A percentile compares a stretch with the other conserved stretches of the same genome.
Evolutionary conservation across 2,888 invertebrate species (phyloP).

Genomic region (Willowsia nigromaculata): DNA sequence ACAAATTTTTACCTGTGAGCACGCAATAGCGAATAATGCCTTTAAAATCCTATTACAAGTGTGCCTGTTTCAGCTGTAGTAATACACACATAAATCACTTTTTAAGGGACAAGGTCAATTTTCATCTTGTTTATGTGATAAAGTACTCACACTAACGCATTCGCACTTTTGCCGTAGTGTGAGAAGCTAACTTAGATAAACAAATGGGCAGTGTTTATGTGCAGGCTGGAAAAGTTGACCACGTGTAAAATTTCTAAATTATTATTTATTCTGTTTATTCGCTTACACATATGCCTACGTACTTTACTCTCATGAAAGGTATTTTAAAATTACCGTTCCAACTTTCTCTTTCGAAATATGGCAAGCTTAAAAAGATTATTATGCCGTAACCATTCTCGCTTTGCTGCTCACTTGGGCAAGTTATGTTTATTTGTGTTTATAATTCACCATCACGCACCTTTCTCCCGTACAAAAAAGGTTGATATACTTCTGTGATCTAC

Average conservation of each 20-base stretch:
- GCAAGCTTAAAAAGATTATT: not conserved
- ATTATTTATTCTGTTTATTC: not conserved
- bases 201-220: not conserved
- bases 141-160: not conserved
- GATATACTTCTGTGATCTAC: not conserved
- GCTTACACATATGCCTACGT: not conserved
- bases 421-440: slow-evolving; percentile 43
- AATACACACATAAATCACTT: not conserved
- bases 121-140: not conserved
- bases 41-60: not conserved
- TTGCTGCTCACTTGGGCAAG: not conserved
- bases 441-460: slow-evolving; percentile 45
- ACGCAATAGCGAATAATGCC: not conserved
- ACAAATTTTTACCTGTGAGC: not conserved
- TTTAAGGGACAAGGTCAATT: slow-evolving; percentile 40
- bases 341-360: not conserved
- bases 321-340: not conserved
- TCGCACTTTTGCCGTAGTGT: not conserved
- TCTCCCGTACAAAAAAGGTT: not conserved
- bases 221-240: not conserved
- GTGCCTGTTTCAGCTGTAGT: not conserved
- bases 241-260: slow-evolving; percentile 4
- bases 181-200: not conserved
- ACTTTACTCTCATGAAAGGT: not conserved
- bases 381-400: not conserved